Evolutionary conservation across 2,113 vertebrate genomes (phyloP), one percentile per base, ranked within the genome.

Genomic region (Myiozetetes cayanensis): DNA sequence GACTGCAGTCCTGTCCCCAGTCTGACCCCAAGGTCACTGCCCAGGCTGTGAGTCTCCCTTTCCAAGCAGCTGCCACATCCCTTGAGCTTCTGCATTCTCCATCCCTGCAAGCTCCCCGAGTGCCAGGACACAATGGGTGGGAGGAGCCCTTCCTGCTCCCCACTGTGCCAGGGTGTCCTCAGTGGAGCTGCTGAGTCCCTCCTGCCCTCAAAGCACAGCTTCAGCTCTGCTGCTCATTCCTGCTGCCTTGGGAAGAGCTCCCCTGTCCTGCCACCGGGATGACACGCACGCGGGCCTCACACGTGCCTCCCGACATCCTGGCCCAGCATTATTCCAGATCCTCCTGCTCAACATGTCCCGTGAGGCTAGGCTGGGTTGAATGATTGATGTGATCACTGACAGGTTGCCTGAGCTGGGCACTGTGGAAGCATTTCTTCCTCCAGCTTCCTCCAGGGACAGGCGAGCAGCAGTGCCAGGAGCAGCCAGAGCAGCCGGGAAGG

Each of bases 181-280:
- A 52, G 0, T 23, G 53, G 49, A 23, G 30, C 53, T 56, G 53
- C 33, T 25, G 58, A 30, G 10, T 62, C 39, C 56, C 63, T 46
- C 53, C 37, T 4, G 0, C 46, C 76, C 85, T 10, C 25, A 31
- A 75, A 56, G 27, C 1, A 0, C 65, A 61, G 30, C 50, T 91
- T 73, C 76, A 80, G 84, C 84, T 74, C 25, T 46, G 67, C 80
- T 80, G 90, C 90, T 80, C 72, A 8, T 50, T 23, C 41, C 74
- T 46, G 72, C 50, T 72, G 88, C 56, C 78, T 67, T n/a, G 4
- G 2, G 67, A 66, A n/a, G 33, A 20, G 43, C 35, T 31, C 41
- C 52, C 0, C 25, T 49, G 37, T 47, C 71, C 59, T 65, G 80
- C 44, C 1, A 0, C 75, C 1, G 9, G 39, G 37, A 8, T 1